Conservation (phyloP, 2,797 vertebrate genomes). For the Protosalanx chinensis region DNA sequence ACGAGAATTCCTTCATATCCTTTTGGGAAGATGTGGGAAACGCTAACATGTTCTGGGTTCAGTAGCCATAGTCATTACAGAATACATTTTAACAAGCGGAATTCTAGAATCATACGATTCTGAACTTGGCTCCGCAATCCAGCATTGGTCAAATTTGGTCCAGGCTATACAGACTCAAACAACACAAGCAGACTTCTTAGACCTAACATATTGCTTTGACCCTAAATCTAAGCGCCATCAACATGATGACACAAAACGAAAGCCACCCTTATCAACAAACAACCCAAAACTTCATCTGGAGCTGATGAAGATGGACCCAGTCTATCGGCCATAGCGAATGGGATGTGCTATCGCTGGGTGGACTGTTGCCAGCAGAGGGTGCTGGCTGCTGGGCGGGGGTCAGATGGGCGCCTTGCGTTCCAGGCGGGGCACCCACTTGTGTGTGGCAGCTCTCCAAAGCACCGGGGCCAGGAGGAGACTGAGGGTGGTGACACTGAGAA, state of each 20-base stretch:
- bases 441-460: slow-evolving; percentile 86
- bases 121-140: too few relatives aligned
- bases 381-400: slow-evolving; percentile 34
- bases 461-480: slow-evolving; percentile 91
- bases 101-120: too few relatives aligned
- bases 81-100: neutral
- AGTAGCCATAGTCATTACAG: neutral
- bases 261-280: neutral
- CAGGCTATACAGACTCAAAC: neutral
- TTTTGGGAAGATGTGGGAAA: too few relatives aligned
- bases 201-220: neutral
- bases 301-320: neutral
- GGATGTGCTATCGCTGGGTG: neutral
- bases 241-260: neutral
- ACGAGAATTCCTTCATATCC: too few relatives aligned
- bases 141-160: neutral
- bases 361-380: neutral
- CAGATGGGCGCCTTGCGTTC: slow-evolving; percentile 81
- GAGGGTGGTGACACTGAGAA: slow-evolving; percentile 93
- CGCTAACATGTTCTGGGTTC: neutral
- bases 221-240: neutral
- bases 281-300: neutral
- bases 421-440: slow-evolving; percentile 75
- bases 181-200: neutral
- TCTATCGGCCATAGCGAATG: neutral